These are phyloP conservation scores for Volucella bombylans DNA, from an alignment of 2,888 invertebrate genomes.

Conservation along the genomic window DNA sequence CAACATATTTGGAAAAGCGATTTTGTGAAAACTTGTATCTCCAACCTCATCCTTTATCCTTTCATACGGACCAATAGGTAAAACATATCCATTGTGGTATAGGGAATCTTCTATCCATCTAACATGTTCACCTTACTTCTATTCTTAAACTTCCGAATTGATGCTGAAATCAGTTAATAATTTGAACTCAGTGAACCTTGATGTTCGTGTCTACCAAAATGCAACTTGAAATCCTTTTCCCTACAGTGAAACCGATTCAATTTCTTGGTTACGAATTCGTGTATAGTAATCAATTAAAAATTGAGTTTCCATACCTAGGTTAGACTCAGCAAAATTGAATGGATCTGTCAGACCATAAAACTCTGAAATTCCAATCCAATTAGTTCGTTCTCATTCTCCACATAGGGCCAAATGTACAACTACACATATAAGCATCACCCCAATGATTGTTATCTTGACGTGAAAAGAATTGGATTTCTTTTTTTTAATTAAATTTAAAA, in stretches of 20 bases:
- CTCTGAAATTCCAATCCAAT: slow-evolving; percentile 49
- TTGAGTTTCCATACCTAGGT: slow-evolving; percentile 31
- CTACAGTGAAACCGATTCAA: slow-evolving; percentile 8
- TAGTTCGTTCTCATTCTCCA: slow-evolving; percentile 14
- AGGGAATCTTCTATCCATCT: no score
- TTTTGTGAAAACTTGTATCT: no score
- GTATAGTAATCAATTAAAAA: slow-evolving; percentile 28
- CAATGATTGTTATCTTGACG: slow-evolving; percentile 32
- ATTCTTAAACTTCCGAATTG: no score
- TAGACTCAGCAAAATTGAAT: slow-evolving; percentile 28
- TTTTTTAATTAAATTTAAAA: slow-evolving; percentile 51
- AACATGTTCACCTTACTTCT: no score
- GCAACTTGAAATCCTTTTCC: slow-evolving; percentile 1
- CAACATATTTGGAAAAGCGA: no score
- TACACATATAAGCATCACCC: background rate
- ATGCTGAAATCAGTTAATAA: background rate
- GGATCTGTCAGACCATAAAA: slow-evolving; percentile 52
- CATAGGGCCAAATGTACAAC: background rate
- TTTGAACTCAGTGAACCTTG: slow-evolving; percentile 3
- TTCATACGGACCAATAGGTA: no score
- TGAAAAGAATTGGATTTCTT: slow-evolving; percentile 29
- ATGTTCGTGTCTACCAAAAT: background rate
- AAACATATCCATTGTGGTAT: no score
- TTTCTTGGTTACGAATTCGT: slow-evolving; percentile 2
- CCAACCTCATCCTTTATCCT: no score